Base-by-base conservation (phyloP, 1,140 invertebrate species). In the Protaetia brevitarsis region DNA sequence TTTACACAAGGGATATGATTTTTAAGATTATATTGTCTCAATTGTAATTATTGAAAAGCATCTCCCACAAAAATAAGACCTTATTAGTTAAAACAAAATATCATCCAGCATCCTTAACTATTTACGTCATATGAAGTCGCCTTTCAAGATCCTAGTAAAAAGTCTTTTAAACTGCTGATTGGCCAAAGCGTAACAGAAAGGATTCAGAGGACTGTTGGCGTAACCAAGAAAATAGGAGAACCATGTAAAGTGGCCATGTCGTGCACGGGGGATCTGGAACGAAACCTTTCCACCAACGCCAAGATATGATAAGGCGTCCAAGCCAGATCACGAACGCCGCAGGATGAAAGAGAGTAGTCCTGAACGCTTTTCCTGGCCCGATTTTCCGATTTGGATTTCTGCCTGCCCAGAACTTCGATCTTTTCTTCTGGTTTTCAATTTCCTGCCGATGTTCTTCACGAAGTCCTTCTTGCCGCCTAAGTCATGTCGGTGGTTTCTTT, bases 111-210 rank as follows among this genome's bases (percentile, higher is more conserved):
- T n/a, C n/a, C n/a, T n/a, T n/a, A n/a, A n/a, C n/a, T n/a, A n/a
- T n/a, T 69, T 88, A 96, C 72, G 93, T 95, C 83, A 95, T 90
- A 76, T 96, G 93, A 96, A 87, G 79, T 97, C 94, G 1, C 94
- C 93, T 76, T 90, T 93, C 16, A 98, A 83, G 70, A 98, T 92
- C 72, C 96, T 86, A 45, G 91, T 96, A 77, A 99, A 99, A 26
- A 97, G 97, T 78, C 97, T 96, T 81, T 99, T 99, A 82, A 99
- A 99, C 80, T 99, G 97, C 77, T 97, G 95, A 82, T 99, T 99
- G 64, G 97, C 97, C 65, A 99, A 80, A 1, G 97, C 97, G 76
- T 99, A 99, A 79, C 96, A 98, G 78, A 99, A 97, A 6, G 97
- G 97, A 83, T 99, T 98, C 78, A 99, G 92, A 2, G 96, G 95